These are phyloP conservation scores for Agonopterix alstromeriana DNA, from an alignment of 2,888 invertebrate genomes.

Conservation along the genomic window DNA sequence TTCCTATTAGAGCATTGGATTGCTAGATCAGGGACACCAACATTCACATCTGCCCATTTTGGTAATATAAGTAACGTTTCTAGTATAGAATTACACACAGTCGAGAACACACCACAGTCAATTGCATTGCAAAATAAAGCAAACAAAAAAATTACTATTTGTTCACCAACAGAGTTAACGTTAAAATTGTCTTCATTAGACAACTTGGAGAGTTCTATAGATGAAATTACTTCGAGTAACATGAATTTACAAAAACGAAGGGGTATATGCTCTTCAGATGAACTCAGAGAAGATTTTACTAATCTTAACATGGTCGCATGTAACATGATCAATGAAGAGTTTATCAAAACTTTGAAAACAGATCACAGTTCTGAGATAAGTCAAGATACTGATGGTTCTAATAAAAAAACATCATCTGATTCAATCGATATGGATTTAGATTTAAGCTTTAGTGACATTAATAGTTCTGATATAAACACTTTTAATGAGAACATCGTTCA, in stretches of 20 bases:
- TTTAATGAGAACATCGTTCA: constrained; percentile 75
- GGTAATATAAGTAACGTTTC: constrained; percentile 59
- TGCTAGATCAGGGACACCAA: constrained; percentile 66
- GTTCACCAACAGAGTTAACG: constrained; percentile 67
- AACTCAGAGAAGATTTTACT: constrained; percentile 57
- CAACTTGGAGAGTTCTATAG: constrained; percentile 62
- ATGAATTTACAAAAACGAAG: constrained; percentile 71
- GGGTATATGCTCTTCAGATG: constrained; percentile 75
- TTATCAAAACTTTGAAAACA: constrained; percentile 54
- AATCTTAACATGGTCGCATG: constrained; percentile 50
- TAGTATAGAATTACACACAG: constrained; percentile 65
- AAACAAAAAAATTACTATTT: constrained; percentile 56
- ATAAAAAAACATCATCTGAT: constrained; percentile 71
- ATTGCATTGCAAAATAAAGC: constrained; percentile 22
- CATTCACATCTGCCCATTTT: constrained; percentile 65
- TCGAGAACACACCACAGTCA: constrained; percentile 64
- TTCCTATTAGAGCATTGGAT: constrained; percentile 72
- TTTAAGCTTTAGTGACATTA: constrained; percentile 73
- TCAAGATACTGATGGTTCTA: constrained; percentile 64
- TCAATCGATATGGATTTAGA: constrained; percentile 73
- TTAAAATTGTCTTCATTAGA: constrained; percentile 60
- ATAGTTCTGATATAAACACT: constrained; percentile 72
- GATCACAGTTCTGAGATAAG: constrained; percentile 61
- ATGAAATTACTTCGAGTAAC: constrained; percentile 60
- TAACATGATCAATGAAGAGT: constrained; percentile 48